Evolutionary conservation across 2,888 invertebrate genomes (phyloP), one percentile per base, ranked within the genome.

Genomic region (Drosophila crucigera): DNA sequence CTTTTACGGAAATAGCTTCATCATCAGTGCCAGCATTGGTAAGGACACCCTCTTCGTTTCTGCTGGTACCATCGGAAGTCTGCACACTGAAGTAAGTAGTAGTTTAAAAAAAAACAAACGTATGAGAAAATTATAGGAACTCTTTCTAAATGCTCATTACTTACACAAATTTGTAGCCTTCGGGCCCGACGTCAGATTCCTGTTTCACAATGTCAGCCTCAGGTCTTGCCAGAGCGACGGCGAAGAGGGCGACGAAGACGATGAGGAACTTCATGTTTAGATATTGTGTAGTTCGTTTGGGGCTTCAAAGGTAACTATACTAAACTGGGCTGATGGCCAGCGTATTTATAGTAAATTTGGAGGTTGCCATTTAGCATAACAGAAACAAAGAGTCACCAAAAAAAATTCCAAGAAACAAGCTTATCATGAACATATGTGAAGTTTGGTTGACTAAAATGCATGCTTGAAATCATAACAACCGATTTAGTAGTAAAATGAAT

Each of bases 11-110:
- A n/a, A 92, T 56, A 33, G 76, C 74, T 61, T 86, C 83, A 0
- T 79, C 0, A 5, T 95, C 1, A 1, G 0, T 14, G n/a, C 94
- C 95, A n/a, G n/a, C n/a, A n/a, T n/a, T n/a, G n/a, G n/a, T n/a
- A n/a, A n/a, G n/a, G n/a, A n/a, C n/a, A n/a, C n/a, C n/a, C n/a
- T n/a, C n/a, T n/a, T n/a, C n/a, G n/a, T n/a, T n/a, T n/a, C n/a
- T n/a, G n/a, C n/a, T n/a, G 30, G 92, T 94, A 43, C 94, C 94
- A 56, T 94, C 94, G n/a, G 91, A 10, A 10, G 39, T n/a, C n/a
- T 41, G 10, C 39, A 41, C 0, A 10, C n/a, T n/a, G 16, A 0
- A 37, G 5, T 5, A 16, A 16, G 14, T 14, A 14, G 9, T n/a
- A n/a, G 19, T n/a, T 39, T 9, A 9, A 4, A n/a, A 39, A 39